Base-by-base conservation (phyloP, 2,888 invertebrate genomes). In the Xanthorhoe spadicearia region DNA sequence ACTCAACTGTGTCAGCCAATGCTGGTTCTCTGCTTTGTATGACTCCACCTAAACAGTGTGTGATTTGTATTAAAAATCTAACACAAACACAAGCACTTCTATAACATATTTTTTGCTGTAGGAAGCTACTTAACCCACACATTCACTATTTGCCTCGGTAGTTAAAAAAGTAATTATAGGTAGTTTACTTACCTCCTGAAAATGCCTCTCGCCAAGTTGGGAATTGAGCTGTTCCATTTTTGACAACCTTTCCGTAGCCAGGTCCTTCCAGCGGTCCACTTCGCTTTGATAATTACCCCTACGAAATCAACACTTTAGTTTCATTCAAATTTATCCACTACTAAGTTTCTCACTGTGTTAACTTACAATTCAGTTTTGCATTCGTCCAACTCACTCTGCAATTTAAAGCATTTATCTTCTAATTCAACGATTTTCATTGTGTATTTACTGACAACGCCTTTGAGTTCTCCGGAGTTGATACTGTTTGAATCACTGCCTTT, bases 181-280 rank as follows among this genome's bases (percentile, higher is more conserved):
- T 13, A 23, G 23, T 23, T 23, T 23, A 17, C 15, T 61, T 69
- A 92, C 92, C 85, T 95, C 96, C 69, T 93, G 92, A 74, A 92
- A 92, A 80, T 96, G 95, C 61, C 95, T 93, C 69, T 94, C 94
- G 76, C 95, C 94, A 56, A 95, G 81, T 78, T 95, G 94, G 56
- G 90, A 86, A 76, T 94, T 92, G 54, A 94, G 84, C 53, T 93
- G 92, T 78, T 96, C 96, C 92, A 96, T 95, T 80, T 95, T 95
- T 28, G 92, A 87, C 6, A 96, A 84, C 77, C 96, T 92, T 81
- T 96, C 95, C 61, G 94, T 92, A 5, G 96, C 96, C 72, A 96
- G 89, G 53, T 90, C 89, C 79, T 95, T 95, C 96, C 96, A 96
- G 48, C 96, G 92, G 52, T 88, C 86, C 48, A 89, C 76, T 81